These are phyloP conservation scores for Diplolepis rosae DNA, from an alignment of 2,888 invertebrate genomes.

Conservation along the genomic window DNA sequence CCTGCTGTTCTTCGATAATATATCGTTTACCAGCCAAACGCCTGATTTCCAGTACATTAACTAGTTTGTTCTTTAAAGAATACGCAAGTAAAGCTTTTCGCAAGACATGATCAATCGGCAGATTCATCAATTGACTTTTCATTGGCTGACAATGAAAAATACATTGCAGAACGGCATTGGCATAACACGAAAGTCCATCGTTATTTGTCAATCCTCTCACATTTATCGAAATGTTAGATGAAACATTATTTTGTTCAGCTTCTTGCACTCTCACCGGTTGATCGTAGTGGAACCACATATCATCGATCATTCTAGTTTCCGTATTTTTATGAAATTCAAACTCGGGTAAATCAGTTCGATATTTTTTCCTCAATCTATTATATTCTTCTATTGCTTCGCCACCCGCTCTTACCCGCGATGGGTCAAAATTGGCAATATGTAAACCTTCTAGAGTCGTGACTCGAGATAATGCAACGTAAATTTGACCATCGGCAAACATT, in stretches of 20 bases:
- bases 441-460: conserved; percentile 42
- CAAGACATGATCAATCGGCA: background rate
- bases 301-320: conserved; percentile 11
- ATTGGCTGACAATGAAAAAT: background rate
- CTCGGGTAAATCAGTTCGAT: conserved; percentile 34
- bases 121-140: no score
- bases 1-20: background rate
- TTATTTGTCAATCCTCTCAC: background rate
- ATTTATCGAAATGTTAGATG: background rate
- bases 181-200: conserved; percentile 5
- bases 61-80: background rate
- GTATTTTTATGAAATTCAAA: no score
- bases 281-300: conserved; percentile 33
- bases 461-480: conserved; percentile 50
- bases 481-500: conserved; percentile 48
- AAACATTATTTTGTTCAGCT: background rate
- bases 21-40: background rate
- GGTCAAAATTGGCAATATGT: conserved; percentile 46
- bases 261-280: conserved; percentile 26
- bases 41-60: background rate
- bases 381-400: conserved; percentile 46
- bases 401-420: conserved; percentile 40
- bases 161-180: conserved; percentile 4
- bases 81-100: background rate
- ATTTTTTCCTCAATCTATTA: conserved; percentile 45